Percentiles rank a stretch among this genome's conserved stretches.
Evolutionary conservation across 2,113 vertebrate genomes (phyloP).

Genomic region (Noturus placidus): DNA sequence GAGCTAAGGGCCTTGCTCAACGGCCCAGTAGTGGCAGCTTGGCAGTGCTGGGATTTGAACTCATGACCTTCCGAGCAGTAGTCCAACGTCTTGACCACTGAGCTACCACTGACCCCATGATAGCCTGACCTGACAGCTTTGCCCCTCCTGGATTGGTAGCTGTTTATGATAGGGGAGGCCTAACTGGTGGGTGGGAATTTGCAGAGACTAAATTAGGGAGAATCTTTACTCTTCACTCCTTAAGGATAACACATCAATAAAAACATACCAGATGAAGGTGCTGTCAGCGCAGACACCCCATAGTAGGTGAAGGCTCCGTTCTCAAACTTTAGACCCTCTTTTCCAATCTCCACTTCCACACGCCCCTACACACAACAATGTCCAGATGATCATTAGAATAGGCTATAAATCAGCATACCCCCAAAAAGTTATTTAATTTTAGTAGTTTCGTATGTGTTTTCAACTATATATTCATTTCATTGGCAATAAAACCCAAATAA

Average conservation of each 20-base stretch:
- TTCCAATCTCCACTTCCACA: constrained; percentile 91
- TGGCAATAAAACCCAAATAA: background rate
- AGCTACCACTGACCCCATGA: too few species aligned
- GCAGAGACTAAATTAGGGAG: background rate
- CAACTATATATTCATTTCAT: background rate
- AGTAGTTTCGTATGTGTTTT: background rate
- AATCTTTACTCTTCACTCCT: too few species aligned
- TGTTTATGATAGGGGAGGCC: background rate
- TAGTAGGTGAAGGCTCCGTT: constrained; percentile 92
- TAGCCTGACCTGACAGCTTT: background rate
- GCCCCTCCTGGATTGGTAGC: background rate
- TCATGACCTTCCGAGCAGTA: too few species aligned
- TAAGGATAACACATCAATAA: background rate
- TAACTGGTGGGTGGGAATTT: background rate
- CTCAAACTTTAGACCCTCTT: constrained; percentile 90
- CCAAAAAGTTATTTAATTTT: too few species aligned
- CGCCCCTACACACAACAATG: constrained; percentile 72
- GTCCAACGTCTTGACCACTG: too few species aligned
- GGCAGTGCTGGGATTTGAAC: too few species aligned
- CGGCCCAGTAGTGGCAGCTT: too few species aligned
- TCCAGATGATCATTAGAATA: background rate
- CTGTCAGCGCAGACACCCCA: constrained; percentile 82
- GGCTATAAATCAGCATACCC: background rate
- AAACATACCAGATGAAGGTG: constrained; percentile 80
- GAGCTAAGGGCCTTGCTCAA: too few species aligned